phyloP scores from a whole-genome alignment of 2,797 vertebrate genomes.

The Tragopan temminckii region DNA sequence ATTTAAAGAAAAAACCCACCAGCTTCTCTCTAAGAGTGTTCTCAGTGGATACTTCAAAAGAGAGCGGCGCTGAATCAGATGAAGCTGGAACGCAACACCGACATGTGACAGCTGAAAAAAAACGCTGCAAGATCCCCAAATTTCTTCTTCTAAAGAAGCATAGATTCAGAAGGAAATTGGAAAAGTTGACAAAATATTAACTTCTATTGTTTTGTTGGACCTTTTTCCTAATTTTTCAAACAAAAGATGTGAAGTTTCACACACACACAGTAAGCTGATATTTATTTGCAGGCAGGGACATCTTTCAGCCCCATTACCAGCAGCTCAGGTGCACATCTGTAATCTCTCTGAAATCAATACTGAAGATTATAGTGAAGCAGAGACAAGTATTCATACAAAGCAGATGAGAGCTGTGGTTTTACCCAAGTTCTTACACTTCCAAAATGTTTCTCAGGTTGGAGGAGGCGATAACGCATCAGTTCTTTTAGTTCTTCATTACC shows the following conservation, averaged over 20 bases:
- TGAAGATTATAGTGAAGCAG: neutral
- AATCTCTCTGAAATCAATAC: neutral
- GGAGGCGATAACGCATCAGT: neutral
- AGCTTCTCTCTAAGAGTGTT: slow-evolving; percentile 35
- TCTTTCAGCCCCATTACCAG: neutral
- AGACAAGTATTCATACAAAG: neutral
- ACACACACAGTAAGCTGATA: too few relatives aligned
- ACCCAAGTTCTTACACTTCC: neutral
- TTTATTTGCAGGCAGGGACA: neutral
- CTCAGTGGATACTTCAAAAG: slow-evolving; percentile 73
- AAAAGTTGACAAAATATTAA: neutral
- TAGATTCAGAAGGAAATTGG: neutral
- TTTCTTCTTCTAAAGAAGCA: neutral
- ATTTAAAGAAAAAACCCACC: slow-evolving; percentile 38
- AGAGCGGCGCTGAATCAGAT: slow-evolving; percentile 30
- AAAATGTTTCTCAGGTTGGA: neutral
- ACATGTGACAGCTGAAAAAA: neutral
- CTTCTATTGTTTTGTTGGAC: rapidly evolving
- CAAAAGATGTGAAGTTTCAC: neutral
- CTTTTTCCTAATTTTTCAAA: neutral
- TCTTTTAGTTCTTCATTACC: neutral
- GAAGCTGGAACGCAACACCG: slow-evolving; percentile 29
- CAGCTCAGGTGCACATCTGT: neutral
- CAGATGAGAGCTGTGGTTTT: neutral
- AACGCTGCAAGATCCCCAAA: neutral